phyloP scores from a whole-genome alignment of 2,888 invertebrate genomes.

The Meliscaeva auricollis region DNA sequence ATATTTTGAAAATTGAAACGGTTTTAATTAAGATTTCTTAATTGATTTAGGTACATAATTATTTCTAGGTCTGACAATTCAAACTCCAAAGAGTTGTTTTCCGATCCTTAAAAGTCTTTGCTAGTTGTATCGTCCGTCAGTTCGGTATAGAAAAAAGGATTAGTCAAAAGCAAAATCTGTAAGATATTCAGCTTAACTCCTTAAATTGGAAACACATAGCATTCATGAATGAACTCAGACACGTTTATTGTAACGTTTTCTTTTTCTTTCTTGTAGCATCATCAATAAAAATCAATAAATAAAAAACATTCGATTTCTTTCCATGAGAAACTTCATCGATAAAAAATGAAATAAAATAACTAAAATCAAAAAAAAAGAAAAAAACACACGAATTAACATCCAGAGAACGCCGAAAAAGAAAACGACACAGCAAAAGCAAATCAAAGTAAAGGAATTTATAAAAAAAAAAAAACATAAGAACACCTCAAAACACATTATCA shows the following conservation, averaged over 20 bases:
- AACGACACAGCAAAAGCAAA: constrained; percentile 32
- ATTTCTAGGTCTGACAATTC: too few species aligned
- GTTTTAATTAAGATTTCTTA: too few species aligned
- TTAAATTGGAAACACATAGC: too few species aligned
- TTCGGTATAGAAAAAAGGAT: too few species aligned
- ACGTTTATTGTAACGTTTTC: neutral
- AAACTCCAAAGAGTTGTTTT: too few species aligned
- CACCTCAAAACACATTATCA: constrained; percentile 72
- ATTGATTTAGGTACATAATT: too few species aligned
- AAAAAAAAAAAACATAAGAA: constrained; percentile 59
- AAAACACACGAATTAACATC: constrained; percentile 30
- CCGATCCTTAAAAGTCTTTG: too few species aligned
- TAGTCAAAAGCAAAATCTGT: neutral
- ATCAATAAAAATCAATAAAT: constrained; percentile 10
- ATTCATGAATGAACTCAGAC: neutral
- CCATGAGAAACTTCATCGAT: constrained; percentile 47
- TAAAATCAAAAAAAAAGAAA: constrained; percentile 10
- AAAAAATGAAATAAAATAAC: constrained; percentile 12
- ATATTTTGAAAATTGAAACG: too few species aligned
- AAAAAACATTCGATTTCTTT: neutral
- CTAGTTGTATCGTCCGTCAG: too few species aligned
- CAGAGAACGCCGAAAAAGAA: constrained; percentile 41
- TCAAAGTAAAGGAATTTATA: constrained; percentile 43
- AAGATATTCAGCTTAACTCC: too few species aligned
- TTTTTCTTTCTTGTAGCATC: constrained; percentile 3